Conservation (phyloP, 2,797 vertebrate species). For the Ceryle rudis region DNA sequence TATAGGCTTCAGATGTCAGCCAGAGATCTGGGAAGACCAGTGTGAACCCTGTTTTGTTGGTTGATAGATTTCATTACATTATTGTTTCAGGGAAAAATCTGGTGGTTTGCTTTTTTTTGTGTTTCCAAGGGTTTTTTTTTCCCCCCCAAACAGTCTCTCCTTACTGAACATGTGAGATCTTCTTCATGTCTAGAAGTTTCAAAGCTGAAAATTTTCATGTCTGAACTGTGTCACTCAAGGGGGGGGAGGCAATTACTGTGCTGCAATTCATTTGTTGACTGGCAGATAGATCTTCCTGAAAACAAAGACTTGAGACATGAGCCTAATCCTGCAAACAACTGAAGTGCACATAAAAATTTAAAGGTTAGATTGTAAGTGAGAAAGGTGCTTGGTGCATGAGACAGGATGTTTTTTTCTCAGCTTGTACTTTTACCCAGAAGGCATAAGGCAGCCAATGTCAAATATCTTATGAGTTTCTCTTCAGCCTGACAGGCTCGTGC, state of each 20-base stretch:
- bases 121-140: not conserved
- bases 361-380: conserved; percentile 20
- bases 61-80: conserved; percentile 9
- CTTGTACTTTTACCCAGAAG: conserved; percentile 5
- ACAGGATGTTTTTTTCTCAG: conserved; percentile 17
- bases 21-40: not conserved
- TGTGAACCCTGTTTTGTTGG: not conserved
- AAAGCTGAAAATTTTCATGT: not conserved
- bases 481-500: not conserved
- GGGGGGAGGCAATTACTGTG: not conserved
- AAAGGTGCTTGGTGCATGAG: not conserved
- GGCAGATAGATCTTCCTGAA: conserved; percentile 13
- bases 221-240: conserved; percentile 17
- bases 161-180: not conserved
- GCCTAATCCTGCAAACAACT: not conserved
- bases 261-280: conserved; percentile 20
- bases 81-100: not conserved
- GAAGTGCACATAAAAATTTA: conserved; percentile 24
- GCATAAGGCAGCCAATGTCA: not conserved
- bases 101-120: not conserved
- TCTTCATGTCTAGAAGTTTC: not conserved
- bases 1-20: not conserved
- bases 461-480: not conserved
- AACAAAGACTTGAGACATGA: not conserved
- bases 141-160: not conserved